Base-by-base conservation (phyloP, 2,888 invertebrate species). In the Drosophila emarginata region DNA sequence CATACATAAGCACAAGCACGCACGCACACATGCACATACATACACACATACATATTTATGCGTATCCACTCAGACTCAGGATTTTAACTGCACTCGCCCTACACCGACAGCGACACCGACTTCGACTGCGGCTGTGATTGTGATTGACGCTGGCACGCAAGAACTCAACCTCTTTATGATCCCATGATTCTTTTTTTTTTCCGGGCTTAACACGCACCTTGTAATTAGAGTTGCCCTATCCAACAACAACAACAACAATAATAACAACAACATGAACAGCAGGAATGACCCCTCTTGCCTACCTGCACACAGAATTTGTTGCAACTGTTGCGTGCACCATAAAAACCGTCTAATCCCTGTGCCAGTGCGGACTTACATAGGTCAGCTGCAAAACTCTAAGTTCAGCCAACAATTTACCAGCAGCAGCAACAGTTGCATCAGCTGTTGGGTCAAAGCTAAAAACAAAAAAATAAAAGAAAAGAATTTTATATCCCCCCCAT, bases 71-170 rank as follows among this genome's bases (percentile, higher is more conserved):
- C 12, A 45, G 18, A 21, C 45, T 45, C 45, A 45, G 45, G 45
- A 45, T 45, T 45, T 45, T 7, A 45, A 45, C 45, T 45, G 45
- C 45, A 45, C 11, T 45, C 45, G 14, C 45, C 45, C 18, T 14
- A 21, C 45, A 45, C 9, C 45, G 15, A 37, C 37, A 12, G 4
- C 37, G 39, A 45, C 23, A 58, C 7, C 15, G n/a, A 37, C 37
- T 36, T 9, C 15, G 32, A 7, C 45, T 32, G 45, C 9, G 59
- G 28, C 28, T 52, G 52, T 28, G 39, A 45, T 77, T 73, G 84
- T 87, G 82, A 83, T 83, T 83, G 82, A 87, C 79, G 79, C 71
- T 71, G 56, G 60, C 87, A 82, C 84, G 82, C 82, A 82, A 80
- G 72, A 67, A 59, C 67, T 67, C 64, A 67, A 54, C 32, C 54